Percentiles rank a stretch among this genome's conserved stretches.
These are phyloP conservation scores for Parascotia fuliginaria DNA, from an alignment of 2,888 invertebrate species.

Conservation along the genomic window DNA sequence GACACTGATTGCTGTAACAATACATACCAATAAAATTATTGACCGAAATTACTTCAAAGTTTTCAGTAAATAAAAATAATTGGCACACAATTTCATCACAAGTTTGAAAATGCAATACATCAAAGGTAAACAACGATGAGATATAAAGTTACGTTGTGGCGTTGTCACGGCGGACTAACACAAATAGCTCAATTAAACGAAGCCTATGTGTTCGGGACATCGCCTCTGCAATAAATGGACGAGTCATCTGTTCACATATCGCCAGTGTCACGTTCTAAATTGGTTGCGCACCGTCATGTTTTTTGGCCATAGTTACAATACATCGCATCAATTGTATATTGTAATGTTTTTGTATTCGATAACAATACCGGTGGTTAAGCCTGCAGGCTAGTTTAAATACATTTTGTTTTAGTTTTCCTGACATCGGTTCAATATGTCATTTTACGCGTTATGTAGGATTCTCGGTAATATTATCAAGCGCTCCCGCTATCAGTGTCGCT, in stretches of 20 bases:
- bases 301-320: constrained; percentile 56
- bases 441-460: too few species aligned
- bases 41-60: too few species aligned
- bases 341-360: constrained; percentile 42
- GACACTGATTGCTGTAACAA: too few species aligned
- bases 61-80: background rate
- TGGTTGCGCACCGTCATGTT: constrained; percentile 62
- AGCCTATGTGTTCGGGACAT: constrained; percentile 59
- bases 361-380: background rate
- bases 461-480: too few species aligned
- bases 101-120: constrained; percentile 6
- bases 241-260: constrained; percentile 64
- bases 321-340: constrained; percentile 48
- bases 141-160: constrained; percentile 65
- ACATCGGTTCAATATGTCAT: too few species aligned
- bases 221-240: constrained; percentile 51
- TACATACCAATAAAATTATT: too few species aligned
- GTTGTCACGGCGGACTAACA: constrained; percentile 68
- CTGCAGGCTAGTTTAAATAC: background rate
- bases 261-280: constrained; percentile 73
- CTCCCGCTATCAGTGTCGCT: too few species aligned
- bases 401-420: background rate
- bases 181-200: constrained; percentile 81
- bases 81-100: background rate
- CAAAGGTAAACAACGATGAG: constrained; percentile 48